Conservation (phyloP, 2,888 invertebrate species). For the Prosopocoilus inquinatus region DNA sequence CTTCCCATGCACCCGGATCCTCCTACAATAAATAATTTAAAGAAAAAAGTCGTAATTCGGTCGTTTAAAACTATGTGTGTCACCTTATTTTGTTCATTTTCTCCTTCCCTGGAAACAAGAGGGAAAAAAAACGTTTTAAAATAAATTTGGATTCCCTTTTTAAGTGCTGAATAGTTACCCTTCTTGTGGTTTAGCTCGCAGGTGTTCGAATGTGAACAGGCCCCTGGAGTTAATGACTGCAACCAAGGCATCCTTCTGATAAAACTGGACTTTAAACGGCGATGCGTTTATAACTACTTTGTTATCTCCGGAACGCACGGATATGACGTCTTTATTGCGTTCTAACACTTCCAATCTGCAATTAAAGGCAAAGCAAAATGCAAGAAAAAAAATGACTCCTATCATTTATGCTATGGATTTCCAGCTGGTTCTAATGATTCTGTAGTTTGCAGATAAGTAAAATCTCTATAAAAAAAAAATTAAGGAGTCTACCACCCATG, state of each 20-base stretch:
- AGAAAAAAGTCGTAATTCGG: not conserved
- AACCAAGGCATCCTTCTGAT: slow-evolving; percentile 67
- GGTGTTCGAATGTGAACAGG: slow-evolving; percentile 90
- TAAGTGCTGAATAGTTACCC: slow-evolving; percentile 37
- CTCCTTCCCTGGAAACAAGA: slow-evolving; percentile 10
- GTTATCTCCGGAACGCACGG: slow-evolving; percentile 57
- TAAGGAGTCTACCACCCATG: too few relatives aligned
- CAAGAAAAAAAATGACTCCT: too few relatives aligned
- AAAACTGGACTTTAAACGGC: slow-evolving; percentile 86
- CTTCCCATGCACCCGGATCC: slow-evolving; percentile 88
- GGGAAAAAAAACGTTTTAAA: not conserved
- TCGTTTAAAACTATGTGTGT: not conserved
- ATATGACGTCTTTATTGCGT: slow-evolving; percentile 56
- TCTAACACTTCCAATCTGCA: slow-evolving; percentile 58
- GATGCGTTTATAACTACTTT: slow-evolving; percentile 66
- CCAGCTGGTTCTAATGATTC: too few relatives aligned
- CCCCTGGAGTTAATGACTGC: slow-evolving; percentile 83
- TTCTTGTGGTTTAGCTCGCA: slow-evolving; percentile 63
- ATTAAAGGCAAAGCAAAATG: slow-evolving; percentile 5
- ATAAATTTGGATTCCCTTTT: not conserved
- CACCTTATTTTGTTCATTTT: slow-evolving; percentile 6
- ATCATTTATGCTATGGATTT: too few relatives aligned
- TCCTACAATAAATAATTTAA: slow-evolving; percentile 42
- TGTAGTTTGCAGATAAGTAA: too few relatives aligned
- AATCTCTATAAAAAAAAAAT: too few relatives aligned